Conservation (phyloP, 2,888 invertebrate species). For the Scaptodrosophila latifasciaeformis region DNA sequence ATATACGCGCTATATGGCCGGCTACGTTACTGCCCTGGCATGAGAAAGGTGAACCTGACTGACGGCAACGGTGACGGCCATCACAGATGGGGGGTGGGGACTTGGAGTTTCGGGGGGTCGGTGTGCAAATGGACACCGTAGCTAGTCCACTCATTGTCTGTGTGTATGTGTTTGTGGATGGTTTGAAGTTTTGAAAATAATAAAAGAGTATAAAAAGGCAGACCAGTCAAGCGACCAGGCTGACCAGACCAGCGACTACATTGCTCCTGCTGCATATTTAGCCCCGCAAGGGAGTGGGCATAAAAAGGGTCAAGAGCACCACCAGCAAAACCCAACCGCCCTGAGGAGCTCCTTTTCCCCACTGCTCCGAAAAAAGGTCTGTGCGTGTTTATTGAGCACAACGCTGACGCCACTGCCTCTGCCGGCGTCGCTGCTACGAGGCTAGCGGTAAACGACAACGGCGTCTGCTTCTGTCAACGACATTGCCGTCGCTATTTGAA, state of each 20-base stretch:
- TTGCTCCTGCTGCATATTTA: conserved; percentile 8
- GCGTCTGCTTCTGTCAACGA: conserved; percentile 23
- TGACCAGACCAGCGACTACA: conserved; percentile 20
- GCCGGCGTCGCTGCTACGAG: conserved; percentile 2
- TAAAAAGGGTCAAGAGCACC: conserved; percentile 65
- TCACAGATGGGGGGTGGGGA: background rate
- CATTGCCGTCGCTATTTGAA: conserved; percentile 43
- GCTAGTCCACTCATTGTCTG: conserved; percentile 48
- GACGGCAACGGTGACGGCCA: background rate
- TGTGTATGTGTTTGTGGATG: conserved; percentile 23
- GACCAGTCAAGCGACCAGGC: conserved; percentile 20
- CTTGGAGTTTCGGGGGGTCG: conserved; percentile 10
- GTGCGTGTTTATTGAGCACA: conserved; percentile 47
- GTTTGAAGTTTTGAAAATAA: conserved; percentile 58
- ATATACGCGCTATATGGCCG: conserved; percentile 53
- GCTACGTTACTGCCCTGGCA: conserved; percentile 57
- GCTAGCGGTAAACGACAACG: too few species aligned
- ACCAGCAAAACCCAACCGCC: conserved; percentile 31
- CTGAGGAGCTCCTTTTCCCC: background rate
- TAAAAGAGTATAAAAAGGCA: conserved; percentile 29
- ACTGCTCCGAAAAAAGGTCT: too few species aligned
- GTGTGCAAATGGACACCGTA: conserved; percentile 66
- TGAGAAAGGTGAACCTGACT: too few species aligned
- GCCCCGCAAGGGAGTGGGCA: conserved; percentile 32
- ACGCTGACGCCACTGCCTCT: background rate